Conservation (phyloP, 2,113 vertebrate species). For the Oxygymnocypris stewartii region DNA sequence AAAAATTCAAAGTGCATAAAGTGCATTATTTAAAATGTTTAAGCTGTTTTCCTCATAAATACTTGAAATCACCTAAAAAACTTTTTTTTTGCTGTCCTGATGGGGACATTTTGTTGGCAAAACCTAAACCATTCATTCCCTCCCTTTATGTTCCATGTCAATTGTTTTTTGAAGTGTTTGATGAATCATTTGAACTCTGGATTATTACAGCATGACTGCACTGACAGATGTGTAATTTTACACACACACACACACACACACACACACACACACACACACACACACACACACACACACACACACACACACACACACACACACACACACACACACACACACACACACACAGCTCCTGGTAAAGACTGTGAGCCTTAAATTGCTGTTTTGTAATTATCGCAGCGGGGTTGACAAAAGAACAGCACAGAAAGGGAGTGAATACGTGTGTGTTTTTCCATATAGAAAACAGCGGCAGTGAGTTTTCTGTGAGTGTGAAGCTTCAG, state of each 20-base stretch:
- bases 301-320: constrained; percentile 5
- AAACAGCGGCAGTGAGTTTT: not conserved
- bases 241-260: too few relatives aligned
- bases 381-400: constrained; percentile 39
- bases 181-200: constrained; percentile 34
- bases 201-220: constrained; percentile 4
- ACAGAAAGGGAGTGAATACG: not conserved
- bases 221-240: not conserved
- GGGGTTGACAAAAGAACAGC: not conserved
- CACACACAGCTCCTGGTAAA: not conserved
- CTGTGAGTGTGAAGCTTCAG: not conserved
- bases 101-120: not conserved
- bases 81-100: not conserved
- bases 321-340: constrained; percentile 14
- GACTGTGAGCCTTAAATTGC: constrained; percentile 39
- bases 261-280: too few relatives aligned
- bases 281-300: too few relatives aligned
- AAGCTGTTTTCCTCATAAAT: not conserved
- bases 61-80: not conserved
- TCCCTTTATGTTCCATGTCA: not conserved
- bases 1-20: not conserved
- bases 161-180: not conserved
- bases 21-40: not conserved
- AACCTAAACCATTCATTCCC: constrained; percentile 2
- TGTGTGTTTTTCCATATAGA: not conserved